Evolutionary conservation across 2,797 vertebrate genomes (phyloP), one percentile per base, ranked within the genome.

Genomic region (Hemibagrus guttatus): DNA sequence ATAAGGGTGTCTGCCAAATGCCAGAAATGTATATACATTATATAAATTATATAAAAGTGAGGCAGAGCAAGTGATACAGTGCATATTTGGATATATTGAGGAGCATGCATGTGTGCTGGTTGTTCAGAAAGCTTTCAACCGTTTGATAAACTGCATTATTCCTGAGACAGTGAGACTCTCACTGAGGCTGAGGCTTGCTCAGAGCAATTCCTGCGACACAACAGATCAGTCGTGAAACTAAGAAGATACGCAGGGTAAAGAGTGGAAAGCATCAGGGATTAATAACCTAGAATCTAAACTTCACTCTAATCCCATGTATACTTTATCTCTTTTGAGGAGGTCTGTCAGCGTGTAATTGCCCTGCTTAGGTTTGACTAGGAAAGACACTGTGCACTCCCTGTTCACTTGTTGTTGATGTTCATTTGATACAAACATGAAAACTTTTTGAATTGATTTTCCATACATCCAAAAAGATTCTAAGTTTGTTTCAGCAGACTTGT

Each of bases 161-260:
- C n/a, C n/a, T n/a, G n/a, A n/a, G n/a, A n/a, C n/a, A n/a, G n/a
- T n/a, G n/a, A n/a, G 81, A 31, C 21, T 26, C 66, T 74, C 31
- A 66, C 68, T 6, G 85, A 82, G 85, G 75, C 61, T 19, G 74
- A 76, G 76, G 80, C 71, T 59, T 26, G 54, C 81, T 83, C 58
- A 54, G 74, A 87, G 39, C 81, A 59, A 59, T 78, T 69, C 74
- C 61, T 84, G 39, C 54, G 54, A 61, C 64, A 79, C 42, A 79
- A 46, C 54, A 80, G 83, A 84, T 84, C 75, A 84, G 66, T 84
- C 64, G 71, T 8, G 5, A 21, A 21, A 14, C 82, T 54, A 31
- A 61, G 42, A 52, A 46, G 64, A 84, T 63, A 59, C 6, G n/a
- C 86, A 39, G 19, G 16, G 56, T 80, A 72, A 80, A 84, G 64